A percentile compares a stretch with the other conserved stretches of the same genome.
These are phyloP conservation scores for Orientallactaga bullata DNA, from an alignment of 2,113 vertebrate genomes.

Conservation along the genomic window DNA sequence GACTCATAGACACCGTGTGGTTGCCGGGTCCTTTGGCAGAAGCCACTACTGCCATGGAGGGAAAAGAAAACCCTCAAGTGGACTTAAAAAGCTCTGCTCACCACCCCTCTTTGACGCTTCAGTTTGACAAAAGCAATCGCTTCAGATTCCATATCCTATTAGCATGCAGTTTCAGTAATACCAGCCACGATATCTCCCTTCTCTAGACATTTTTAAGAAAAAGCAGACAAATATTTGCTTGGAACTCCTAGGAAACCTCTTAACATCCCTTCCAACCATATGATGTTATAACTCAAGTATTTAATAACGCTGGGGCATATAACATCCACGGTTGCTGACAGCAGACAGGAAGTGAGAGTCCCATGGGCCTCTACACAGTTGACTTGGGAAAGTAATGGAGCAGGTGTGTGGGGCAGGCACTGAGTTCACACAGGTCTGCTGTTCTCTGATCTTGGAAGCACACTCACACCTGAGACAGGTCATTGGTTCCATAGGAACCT, in stretches of 20 bases:
- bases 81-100: not conserved
- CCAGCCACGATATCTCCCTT: conserved; percentile 32
- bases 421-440: not conserved
- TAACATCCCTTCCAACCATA: conserved; percentile 59
- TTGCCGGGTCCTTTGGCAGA: not conserved
- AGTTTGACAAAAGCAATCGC: not conserved
- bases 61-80: not conserved
- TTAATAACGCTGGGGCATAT: conserved; percentile 74
- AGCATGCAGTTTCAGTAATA: conserved; percentile 33
- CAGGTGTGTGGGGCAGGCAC: conserved; percentile 56
- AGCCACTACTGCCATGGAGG: too few relatives aligned
- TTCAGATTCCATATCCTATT: not conserved
- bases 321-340: conserved; percentile 72
- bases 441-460: not conserved
- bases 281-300: conserved; percentile 81
- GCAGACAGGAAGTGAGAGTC: conserved; percentile 62
- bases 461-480: not conserved
- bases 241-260: conserved; percentile 78
- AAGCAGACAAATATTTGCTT: conserved; percentile 79
- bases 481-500: not conserved
- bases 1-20: not conserved
- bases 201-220: conserved; percentile 68
- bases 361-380: not conserved
- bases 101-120: not conserved
- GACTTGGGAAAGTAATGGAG: not conserved